Conservation (phyloP, 2,113 vertebrate species). For the Pseudorasbora parva region DNA sequence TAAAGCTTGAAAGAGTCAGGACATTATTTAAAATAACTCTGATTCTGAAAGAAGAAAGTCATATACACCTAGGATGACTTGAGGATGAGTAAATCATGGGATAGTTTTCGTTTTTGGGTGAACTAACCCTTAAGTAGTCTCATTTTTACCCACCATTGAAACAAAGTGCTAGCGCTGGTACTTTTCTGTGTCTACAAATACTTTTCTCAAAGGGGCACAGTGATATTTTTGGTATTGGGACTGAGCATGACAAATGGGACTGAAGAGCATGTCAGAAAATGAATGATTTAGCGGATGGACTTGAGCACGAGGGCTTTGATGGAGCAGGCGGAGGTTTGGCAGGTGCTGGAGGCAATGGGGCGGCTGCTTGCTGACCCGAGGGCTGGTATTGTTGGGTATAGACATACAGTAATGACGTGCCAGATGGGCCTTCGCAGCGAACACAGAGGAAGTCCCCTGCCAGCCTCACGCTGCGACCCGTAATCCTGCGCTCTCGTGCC, state of each 20-base stretch:
- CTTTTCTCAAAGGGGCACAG: conserved; percentile 7
- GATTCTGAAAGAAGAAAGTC: too few relatives aligned
- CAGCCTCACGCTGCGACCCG: conserved; percentile 9
- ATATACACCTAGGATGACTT: too few relatives aligned
- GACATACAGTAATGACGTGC: conserved; percentile 15
- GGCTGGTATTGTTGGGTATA: neutral
- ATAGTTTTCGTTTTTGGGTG: too few relatives aligned
- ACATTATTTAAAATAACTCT: too few relatives aligned
- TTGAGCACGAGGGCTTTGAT: neutral
- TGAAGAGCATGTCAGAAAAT: conserved; percentile 3
- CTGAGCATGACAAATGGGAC: conserved; percentile 8
- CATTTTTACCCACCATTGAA: neutral
- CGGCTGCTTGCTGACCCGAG: conserved; percentile 3
- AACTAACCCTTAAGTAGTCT: neutral
- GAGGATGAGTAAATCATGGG: too few relatives aligned
- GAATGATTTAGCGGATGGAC: neutral
- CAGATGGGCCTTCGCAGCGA: conserved; percentile 44
- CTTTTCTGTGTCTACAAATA: neutral
- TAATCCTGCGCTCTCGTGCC: conserved; percentile 43
- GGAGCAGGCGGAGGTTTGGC: conserved; percentile 2
- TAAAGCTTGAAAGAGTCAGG: too few relatives aligned
- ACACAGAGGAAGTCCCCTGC: conserved; percentile 40
- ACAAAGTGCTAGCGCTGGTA: neutral
- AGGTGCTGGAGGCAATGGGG: conserved; percentile 17
- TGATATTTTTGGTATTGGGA: neutral